Evolutionary conservation across 2,888 invertebrate genomes (phyloP).

Genomic region (Hypena proboscidalis): DNA sequence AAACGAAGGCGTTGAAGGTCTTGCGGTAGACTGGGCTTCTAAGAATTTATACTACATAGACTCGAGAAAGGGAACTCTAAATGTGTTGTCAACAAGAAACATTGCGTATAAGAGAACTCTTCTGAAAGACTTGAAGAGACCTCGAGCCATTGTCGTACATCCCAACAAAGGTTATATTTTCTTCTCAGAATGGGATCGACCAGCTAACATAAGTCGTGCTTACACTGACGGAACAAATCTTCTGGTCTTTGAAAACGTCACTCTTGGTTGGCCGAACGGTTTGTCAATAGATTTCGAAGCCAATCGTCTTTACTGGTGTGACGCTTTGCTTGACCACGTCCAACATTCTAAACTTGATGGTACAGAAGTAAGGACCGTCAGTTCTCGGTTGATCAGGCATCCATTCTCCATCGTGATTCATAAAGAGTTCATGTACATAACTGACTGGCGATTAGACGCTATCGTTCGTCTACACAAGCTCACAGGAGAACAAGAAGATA

Average conservation of each 20-base stretch:
- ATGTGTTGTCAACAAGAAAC: slow-evolving; percentile 95
- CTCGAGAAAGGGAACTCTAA: slow-evolving; percentile 96
- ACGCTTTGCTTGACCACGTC: slow-evolving; percentile 97
- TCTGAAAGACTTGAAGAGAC: slow-evolving; percentile 94
- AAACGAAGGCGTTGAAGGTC: slow-evolving; percentile 98
- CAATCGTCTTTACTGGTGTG: slow-evolving; percentile 98
- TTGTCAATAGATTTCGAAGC: slow-evolving; percentile 95
- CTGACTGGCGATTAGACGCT: slow-evolving; percentile 98
- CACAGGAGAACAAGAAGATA: slow-evolving; percentile 94
- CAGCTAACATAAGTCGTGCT: slow-evolving; percentile 97
- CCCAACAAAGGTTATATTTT: slow-evolving; percentile 97
- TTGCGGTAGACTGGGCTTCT: slow-evolving; percentile 98
- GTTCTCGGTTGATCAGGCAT: slow-evolving; percentile 93
- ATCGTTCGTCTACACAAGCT: slow-evolving; percentile 95
- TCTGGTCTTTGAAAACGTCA: slow-evolving; percentile 94
- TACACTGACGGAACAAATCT: slow-evolving; percentile 95
- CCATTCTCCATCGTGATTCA: slow-evolving; percentile 97
- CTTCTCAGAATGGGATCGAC: slow-evolving; percentile 98
- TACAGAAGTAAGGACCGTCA: slow-evolving; percentile 94
- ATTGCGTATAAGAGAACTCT: slow-evolving; percentile 93
- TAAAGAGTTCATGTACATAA: slow-evolving; percentile 97
- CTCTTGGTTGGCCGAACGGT: slow-evolving; percentile 99
- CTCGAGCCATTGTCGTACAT: slow-evolving; percentile 98
- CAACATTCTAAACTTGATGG: slow-evolving; percentile 97
- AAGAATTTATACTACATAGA: slow-evolving; percentile 98